Base-by-base conservation (phyloP, 2,888 invertebrate species). In the Iselma pallidipennis region DNA sequence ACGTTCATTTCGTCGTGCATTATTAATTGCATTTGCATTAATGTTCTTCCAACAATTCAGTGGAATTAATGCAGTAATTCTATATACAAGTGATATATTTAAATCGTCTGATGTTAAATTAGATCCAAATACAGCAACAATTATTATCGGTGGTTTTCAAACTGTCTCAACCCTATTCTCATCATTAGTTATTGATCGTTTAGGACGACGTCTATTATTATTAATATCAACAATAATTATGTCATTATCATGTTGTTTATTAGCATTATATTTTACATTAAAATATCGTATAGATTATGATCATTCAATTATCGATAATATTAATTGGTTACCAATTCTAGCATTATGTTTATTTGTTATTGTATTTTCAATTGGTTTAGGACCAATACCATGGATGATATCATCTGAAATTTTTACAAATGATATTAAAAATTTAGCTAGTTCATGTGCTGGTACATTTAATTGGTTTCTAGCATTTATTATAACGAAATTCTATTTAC, bases 41-140 rank as follows among this genome's bases (percentile, higher is more conserved):
- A 95, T 96, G 95, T 83, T 94, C 72, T 92, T 95, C 82, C 96
- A 96, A 77, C 96, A 96, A 78, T 83, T 95, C 58, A 89, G 91
- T 63, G 94, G 94, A 37, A 88, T 93, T 54, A 94, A 94, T 73
- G 91, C 92, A 0, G 90, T 94, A 5, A 90, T 94, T 66, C 92
- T 94, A 80, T 94, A 92, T 74, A 87, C 90, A 0, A 86, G 87
- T 0, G 79, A 84, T 2, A 96, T 96, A 63, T 95, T 96, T 79
- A 74, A 81, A 54, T 85, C 84, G 31, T 88, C 92, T 10, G 87
- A 87, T 4, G 85, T 86, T 1, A 66, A 81, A 0, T 83, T 92
- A 23, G 80, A 85, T 12, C 78, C 88, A 0, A 83, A 86, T 29
- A 76, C 86, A 5, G 87, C 91, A 0, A 88, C 93, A 0, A 92